Percentiles rank a stretch among this genome's conserved stretches.
Evolutionary conservation across 1,140 invertebrate species (phyloP).

Genomic region (Cotesia chilonis): DNA sequence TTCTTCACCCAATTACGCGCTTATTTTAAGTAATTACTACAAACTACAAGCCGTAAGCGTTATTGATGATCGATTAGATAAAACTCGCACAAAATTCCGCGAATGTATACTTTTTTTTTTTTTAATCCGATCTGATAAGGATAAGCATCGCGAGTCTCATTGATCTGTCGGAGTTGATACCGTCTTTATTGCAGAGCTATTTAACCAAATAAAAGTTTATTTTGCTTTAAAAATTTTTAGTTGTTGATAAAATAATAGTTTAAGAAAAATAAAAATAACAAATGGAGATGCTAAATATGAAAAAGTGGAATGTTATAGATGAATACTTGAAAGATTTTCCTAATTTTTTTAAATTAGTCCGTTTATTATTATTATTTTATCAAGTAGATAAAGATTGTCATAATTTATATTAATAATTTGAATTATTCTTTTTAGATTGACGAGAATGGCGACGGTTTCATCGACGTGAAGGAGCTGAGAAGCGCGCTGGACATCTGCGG

Average conservation of each 20-base stretch:
- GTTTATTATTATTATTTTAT: slow-evolving; percentile 24
- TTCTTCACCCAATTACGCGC: no score
- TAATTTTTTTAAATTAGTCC: slow-evolving; percentile 41
- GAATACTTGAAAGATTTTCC: slow-evolving; percentile 48
- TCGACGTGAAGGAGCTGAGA: slow-evolving; percentile 88
- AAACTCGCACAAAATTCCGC: no score
- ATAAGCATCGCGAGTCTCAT: no score
- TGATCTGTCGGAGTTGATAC: no score
- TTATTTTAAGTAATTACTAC: no score
- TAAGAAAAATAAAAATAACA: neutral
- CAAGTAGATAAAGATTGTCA: neutral
- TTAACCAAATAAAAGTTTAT: no score
- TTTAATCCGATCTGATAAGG: no score
- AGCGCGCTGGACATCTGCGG: slow-evolving; percentile 89
- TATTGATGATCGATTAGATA: no score
- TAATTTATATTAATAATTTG: neutral
- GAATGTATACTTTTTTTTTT: no score
- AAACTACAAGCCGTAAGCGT: no score
- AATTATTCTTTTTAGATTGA: slow-evolving; percentile 76
- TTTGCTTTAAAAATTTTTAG: neutral
- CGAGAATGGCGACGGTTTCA: slow-evolving; percentile 88
- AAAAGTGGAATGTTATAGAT: slow-evolving; percentile 47
- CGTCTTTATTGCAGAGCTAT: no score
- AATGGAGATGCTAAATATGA: slow-evolving; percentile 47
- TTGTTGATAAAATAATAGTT: no score